These are phyloP conservation scores for Diadumene lineata DNA, from an alignment of 92 coral and sea anemone genomes.

Conservation along the genomic window DNA sequence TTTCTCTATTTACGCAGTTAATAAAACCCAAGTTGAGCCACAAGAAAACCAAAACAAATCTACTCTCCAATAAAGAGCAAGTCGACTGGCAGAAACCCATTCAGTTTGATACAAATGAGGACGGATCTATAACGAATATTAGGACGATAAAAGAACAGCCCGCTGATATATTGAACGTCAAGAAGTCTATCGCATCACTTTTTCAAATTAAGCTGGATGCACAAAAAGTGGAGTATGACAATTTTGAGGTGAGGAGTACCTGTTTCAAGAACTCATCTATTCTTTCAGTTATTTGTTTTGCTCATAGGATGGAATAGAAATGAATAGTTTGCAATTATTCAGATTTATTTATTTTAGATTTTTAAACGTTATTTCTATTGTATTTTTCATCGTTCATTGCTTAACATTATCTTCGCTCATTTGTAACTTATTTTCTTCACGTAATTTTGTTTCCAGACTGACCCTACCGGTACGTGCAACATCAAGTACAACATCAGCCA, in stretches of 20 bases:
- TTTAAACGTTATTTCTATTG: not conserved
- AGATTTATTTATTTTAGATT: not conserved
- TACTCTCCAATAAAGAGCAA: not conserved
- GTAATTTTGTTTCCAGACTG: constrained; percentile 11
- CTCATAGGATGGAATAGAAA: not conserved
- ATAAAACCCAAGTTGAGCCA: constrained; percentile 5
- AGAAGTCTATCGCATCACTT: constrained; percentile 46
- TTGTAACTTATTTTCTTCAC: too few relatives aligned
- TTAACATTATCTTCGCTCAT: not conserved
- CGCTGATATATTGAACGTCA: constrained; percentile 43
- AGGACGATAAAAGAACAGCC: constrained; percentile 17
- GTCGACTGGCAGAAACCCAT: constrained; percentile 31
- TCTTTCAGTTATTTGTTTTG: not conserved
- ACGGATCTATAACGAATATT: constrained; percentile 33
- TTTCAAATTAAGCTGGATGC: constrained; percentile 24
- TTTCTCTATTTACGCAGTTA: not conserved
- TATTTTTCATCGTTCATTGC: not conserved
- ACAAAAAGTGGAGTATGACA: not conserved
- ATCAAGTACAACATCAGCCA: constrained; percentile 2
- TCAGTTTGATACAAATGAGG: constrained; percentile 9
- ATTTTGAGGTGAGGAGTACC: constrained; percentile 23
- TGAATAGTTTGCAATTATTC: not conserved
- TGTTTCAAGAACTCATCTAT: not conserved
- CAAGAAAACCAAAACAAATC: not conserved
- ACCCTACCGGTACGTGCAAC: constrained; percentile 15